These are phyloP conservation scores for Cyclargus thomasi DNA, from an alignment of 1,140 invertebrate genomes.

Conservation along the genomic window DNA sequence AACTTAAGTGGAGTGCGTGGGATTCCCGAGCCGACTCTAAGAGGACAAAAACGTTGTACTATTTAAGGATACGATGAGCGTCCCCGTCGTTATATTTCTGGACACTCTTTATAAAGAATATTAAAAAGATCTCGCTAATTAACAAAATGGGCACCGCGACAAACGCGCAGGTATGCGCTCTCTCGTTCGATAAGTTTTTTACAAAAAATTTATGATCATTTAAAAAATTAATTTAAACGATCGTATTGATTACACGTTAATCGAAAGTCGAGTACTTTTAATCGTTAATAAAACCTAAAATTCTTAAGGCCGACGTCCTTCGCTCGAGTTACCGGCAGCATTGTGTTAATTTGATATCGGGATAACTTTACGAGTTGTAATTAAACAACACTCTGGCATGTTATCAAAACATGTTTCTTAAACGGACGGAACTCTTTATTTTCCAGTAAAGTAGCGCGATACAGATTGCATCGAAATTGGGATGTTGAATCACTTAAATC, in stretches of 20 bases:
- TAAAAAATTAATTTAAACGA: neutral
- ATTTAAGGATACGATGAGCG: constrained; percentile 43
- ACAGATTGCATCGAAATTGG: no score
- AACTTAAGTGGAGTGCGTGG: constrained; percentile 39
- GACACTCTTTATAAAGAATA: constrained; percentile 26
- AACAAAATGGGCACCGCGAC: constrained; percentile 8
- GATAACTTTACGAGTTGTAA: neutral
- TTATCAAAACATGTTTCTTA: no score
- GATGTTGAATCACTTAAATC: no score
- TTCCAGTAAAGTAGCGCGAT: no score
- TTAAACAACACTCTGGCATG: neutral
- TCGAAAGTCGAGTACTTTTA: neutral
- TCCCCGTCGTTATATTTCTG: constrained; percentile 35
- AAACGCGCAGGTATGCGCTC: constrained; percentile 10
- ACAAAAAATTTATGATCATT: neutral
- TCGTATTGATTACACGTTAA: neutral
- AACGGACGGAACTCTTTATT: no score
- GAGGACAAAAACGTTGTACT: constrained; percentile 41
- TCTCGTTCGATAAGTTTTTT: neutral
- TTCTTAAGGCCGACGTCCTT: neutral
- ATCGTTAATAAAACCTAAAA: constrained; percentile 1
- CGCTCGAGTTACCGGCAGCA: neutral
- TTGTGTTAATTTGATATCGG: neutral
- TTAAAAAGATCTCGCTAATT: constrained; percentile 21
- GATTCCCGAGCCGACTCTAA: constrained; percentile 44